A percentile compares a stretch with the other conserved stretches of the same genome.
These are phyloP conservation scores for Amorpha juglandis DNA, from an alignment of 2,888 invertebrate species.

Conservation along the genomic window DNA sequence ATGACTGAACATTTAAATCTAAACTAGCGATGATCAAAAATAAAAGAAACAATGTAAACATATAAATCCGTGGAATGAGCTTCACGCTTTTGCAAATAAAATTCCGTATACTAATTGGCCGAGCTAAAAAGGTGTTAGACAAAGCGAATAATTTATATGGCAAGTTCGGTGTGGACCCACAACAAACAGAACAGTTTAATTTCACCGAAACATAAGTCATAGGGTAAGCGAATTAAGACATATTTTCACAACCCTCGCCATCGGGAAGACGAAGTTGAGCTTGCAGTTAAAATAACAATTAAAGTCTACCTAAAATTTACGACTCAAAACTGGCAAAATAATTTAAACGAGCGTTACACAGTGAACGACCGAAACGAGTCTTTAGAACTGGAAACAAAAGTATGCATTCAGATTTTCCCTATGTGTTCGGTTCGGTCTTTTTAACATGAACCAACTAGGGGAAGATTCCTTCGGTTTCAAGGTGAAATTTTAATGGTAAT, in stretches of 20 bases:
- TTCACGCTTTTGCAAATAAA: background rate
- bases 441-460: constrained; percentile 56
- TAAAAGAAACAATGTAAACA: background rate
- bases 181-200: constrained; percentile 60
- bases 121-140: constrained; percentile 47
- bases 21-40: constrained; percentile 38
- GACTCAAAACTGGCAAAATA: constrained; percentile 81
- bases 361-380: constrained; percentile 71
- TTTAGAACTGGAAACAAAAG: constrained; percentile 77
- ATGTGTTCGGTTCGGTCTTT: constrained; percentile 65
- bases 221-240: constrained; percentile 80
- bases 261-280: constrained; percentile 73
- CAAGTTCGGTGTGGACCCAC: constrained; percentile 43
- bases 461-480: constrained; percentile 64
- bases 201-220: constrained; percentile 78
- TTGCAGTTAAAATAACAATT: constrained; percentile 85
- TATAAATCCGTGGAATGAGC: constrained; percentile 6
- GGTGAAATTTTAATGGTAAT: constrained; percentile 81
- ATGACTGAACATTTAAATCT: constrained; percentile 33
- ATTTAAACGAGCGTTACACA: constrained; percentile 74
- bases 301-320: constrained; percentile 82
- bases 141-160: constrained; percentile 55
- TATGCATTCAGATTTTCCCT: constrained; percentile 67
- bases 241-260: constrained; percentile 73
- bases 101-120: constrained; percentile 22